A percentile compares a stretch with the other conserved stretches of the same genome.
These are phyloP conservation scores for Asobara japonica DNA, from an alignment of 1,140 invertebrate genomes.

Conservation along the genomic window DNA sequence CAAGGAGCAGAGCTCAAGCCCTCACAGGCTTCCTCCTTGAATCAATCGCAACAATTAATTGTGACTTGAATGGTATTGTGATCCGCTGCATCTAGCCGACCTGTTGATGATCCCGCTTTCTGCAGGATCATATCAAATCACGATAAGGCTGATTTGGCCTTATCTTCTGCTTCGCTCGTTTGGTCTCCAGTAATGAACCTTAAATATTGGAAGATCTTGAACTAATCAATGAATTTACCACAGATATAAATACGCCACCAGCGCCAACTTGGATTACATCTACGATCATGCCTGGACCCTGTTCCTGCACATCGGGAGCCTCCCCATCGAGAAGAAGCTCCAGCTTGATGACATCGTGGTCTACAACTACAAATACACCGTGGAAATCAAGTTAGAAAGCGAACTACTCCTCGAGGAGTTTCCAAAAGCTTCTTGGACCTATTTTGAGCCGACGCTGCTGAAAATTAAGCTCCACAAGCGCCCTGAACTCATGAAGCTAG, in stretches of 20 bases:
- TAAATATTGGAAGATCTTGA: too few species aligned
- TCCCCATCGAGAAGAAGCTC: slow-evolving; percentile 44
- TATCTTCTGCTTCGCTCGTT: too few species aligned
- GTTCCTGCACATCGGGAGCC: slow-evolving; percentile 51
- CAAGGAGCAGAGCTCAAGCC: too few species aligned
- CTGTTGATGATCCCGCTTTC: too few species aligned
- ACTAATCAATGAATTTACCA: neutral
- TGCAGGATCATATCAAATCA: too few species aligned
- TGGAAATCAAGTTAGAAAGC: slow-evolving; percentile 50
- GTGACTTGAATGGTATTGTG: too few species aligned
- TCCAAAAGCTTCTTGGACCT: slow-evolving; percentile 16
- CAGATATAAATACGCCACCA: slow-evolving; percentile 55
- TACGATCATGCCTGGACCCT: slow-evolving; percentile 57
- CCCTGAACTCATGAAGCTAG: slow-evolving; percentile 45
- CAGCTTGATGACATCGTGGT: slow-evolving; percentile 54
- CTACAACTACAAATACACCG: slow-evolving; percentile 57
- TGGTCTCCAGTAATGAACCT: too few species aligned
- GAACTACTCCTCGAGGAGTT: slow-evolving; percentile 38
- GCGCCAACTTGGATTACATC: slow-evolving; percentile 58
- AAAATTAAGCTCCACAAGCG: slow-evolving; percentile 34
- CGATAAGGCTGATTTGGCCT: too few species aligned
- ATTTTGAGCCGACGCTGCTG: slow-evolving; percentile 35
- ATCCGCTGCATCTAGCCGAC: too few species aligned
- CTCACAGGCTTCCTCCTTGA: too few species aligned
- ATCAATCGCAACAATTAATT: too few species aligned